Percentiles rank a stretch among this genome's conserved stretches.
Evolutionary conservation across 2,888 invertebrate species (phyloP).

Genomic region (Pristionchus exspectatus): DNA sequence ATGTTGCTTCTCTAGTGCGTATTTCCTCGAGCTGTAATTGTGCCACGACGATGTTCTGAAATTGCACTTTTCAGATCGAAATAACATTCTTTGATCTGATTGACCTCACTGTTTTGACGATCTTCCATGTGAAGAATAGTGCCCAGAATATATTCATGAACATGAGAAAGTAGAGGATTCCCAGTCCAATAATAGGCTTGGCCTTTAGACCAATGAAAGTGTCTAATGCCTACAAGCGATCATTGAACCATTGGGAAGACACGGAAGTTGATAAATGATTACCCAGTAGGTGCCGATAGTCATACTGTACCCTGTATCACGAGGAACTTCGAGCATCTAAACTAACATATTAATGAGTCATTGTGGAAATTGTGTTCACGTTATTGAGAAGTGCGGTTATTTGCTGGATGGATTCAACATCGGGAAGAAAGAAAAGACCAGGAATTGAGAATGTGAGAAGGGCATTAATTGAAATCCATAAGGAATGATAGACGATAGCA

Average conservation of each 20-base stretch:
- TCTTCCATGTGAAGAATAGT: not conserved
- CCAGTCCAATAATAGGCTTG: not conserved
- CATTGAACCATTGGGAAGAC: not conserved
- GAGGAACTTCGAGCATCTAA: not conserved
- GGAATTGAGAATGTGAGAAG: not conserved
- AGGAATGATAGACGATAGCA: not conserved
- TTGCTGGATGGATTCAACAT: not conserved
- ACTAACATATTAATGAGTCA: not conserved
- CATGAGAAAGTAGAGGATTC: not conserved
- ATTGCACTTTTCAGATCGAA: not conserved
- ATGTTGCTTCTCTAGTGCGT: not conserved
- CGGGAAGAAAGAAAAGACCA: not conserved
- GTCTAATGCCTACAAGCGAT: not conserved
- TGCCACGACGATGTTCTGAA: not conserved
- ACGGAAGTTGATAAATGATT: not conserved
- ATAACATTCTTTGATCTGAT: not conserved
- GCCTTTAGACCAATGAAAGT: not conserved
- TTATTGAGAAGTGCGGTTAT: not conserved
- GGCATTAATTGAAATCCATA: not conserved
- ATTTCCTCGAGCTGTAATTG: not conserved
- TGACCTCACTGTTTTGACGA: not conserved
- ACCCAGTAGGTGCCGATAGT: not conserved
- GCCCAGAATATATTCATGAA: slow-evolving; percentile 6
- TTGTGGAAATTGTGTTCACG: not conserved
- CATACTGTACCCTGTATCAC: not conserved